phyloP scores from a whole-genome alignment of 2,113 vertebrate genomes.

The Castor canadensis region DNA sequence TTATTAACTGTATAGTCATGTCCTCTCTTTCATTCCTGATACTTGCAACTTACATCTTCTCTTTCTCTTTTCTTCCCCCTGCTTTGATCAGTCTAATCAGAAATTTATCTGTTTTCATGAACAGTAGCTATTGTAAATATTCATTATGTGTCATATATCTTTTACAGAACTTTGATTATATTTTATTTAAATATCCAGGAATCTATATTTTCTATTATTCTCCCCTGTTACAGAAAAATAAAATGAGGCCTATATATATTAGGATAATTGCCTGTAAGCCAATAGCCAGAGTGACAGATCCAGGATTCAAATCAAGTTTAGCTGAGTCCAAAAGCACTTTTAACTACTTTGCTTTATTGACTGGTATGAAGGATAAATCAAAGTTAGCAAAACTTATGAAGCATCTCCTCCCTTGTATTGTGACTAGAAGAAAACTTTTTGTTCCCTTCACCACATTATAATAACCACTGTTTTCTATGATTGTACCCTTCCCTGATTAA shows the following conservation, averaged over 20 bases:
- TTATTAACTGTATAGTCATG: background rate
- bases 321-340: background rate
- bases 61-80: background rate
- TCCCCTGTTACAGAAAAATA: background rate
- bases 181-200: background rate
- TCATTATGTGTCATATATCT: background rate
- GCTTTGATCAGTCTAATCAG: background rate
- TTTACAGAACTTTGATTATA: background rate
- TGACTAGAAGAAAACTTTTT: background rate
- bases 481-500: background rate
- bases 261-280: background rate
- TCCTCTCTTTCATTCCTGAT: background rate
- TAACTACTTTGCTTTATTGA: background rate
- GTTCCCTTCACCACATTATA: background rate
- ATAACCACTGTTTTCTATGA: background rate
- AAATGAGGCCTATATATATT: background rate
- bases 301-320: background rate
- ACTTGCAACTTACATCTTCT: background rate
- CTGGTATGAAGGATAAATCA: background rate
- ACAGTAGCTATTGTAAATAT: background rate
- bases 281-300: background rate
- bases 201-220: background rate
- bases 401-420: background rate
- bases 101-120: background rate
- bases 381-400: background rate